phyloP scores from a whole-genome alignment of 2,113 vertebrate species.

The Odontophorus gujanensis region DNA sequence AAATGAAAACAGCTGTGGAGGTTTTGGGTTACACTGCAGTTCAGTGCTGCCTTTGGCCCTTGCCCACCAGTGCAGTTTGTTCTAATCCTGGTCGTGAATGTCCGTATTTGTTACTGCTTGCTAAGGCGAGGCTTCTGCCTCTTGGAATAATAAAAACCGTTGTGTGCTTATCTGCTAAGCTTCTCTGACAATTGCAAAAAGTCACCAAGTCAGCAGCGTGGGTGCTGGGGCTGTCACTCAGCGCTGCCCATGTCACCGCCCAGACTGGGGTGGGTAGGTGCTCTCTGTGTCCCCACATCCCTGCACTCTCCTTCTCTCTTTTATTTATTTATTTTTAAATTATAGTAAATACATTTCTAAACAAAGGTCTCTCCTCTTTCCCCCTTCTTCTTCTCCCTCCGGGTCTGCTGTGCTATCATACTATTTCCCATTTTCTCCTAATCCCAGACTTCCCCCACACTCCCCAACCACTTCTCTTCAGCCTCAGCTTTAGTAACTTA shows the following conservation, averaged over 20 bases:
- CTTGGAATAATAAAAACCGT: conserved; percentile 70
- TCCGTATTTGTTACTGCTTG: conserved; percentile 74
- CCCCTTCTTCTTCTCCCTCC: background rate
- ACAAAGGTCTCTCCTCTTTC: background rate
- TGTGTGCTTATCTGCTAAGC: conserved; percentile 70
- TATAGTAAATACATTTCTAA: background rate
- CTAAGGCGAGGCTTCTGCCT: conserved; percentile 70
- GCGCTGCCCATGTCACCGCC: background rate
- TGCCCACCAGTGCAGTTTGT: conserved; percentile 80
- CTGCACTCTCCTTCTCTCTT: background rate
- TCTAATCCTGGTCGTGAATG: conserved; percentile 78
- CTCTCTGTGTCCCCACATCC: fast-evolving
- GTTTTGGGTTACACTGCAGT: conserved; percentile 82
- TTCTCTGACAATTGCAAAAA: conserved; percentile 67
- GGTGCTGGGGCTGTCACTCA: conserved; percentile 10
- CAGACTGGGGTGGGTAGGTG: background rate
- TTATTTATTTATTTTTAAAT: background rate
- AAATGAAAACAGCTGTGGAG: conserved; percentile 87
- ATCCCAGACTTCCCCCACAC: conserved; percentile 39
- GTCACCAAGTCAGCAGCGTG: conserved; percentile 9
- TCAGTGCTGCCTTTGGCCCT: conserved; percentile 77
- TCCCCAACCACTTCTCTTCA: conserved; percentile 29
- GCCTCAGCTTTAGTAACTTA: conserved; percentile 58
- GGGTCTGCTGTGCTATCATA: background rate
- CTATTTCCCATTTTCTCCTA: conserved; percentile 51